phyloP scores from a whole-genome alignment of 1,140 invertebrate species.

The Hylyphantes graminicola region DNA sequence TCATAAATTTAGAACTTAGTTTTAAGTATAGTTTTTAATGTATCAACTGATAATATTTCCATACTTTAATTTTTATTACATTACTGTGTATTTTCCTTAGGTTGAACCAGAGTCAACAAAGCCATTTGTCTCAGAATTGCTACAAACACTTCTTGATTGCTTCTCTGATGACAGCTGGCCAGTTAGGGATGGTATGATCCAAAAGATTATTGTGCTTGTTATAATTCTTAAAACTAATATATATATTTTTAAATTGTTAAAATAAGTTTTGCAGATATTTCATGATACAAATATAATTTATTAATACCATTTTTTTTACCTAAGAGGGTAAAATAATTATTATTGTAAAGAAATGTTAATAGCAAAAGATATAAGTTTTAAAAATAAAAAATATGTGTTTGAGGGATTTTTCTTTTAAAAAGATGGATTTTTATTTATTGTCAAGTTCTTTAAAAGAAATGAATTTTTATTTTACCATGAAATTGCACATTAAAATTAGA shows the following conservation, averaged over 20 bases:
- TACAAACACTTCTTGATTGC: conserved; percentile 70
- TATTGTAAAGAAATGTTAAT: not conserved
- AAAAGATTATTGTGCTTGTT: conserved; percentile 1
- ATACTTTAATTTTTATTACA: not conserved
- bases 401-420: too few relatives aligned
- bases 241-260: not conserved
- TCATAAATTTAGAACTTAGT: not conserved
- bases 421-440: too few relatives aligned
- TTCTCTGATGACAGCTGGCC: conserved; percentile 75
- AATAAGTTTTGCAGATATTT: too few relatives aligned
- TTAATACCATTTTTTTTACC: too few relatives aligned
- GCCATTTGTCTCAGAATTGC: conserved; percentile 68
- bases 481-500: too few relatives aligned
- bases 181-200: conserved; percentile 71
- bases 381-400: too few relatives aligned
- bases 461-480: not conserved
- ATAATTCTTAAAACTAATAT: not conserved
- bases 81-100: conserved; percentile 60
- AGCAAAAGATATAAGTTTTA: too few relatives aligned
- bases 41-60: not conserved
- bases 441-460: too few relatives aligned
- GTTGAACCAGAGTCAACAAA: conserved; percentile 68
- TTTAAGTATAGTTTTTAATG: not conserved
- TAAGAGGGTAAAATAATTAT: too few relatives aligned
- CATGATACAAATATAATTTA: too few relatives aligned